Evolutionary conservation across 92 coral and sea anemone genomes (phyloP).

Genomic region (Heteractis magnifica): DNA sequence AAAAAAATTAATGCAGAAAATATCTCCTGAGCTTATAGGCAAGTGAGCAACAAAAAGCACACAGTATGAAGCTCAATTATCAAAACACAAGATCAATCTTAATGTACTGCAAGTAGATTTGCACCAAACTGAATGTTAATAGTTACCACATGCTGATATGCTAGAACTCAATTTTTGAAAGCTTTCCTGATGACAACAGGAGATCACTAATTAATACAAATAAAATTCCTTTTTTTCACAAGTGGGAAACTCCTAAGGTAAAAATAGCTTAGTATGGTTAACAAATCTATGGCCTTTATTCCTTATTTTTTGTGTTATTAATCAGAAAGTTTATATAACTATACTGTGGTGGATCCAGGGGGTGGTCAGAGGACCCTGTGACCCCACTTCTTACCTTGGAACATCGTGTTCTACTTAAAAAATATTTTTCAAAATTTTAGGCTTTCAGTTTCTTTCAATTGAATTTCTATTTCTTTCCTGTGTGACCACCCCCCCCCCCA

Average conservation of each 20-base stretch:
- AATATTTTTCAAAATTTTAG: too few species aligned
- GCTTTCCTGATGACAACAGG: background rate
- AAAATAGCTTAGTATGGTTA: background rate
- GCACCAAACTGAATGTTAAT: background rate
- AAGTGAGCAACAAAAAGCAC: background rate
- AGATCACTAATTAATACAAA: background rate
- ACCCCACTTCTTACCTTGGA: too few species aligned
- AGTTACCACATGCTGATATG: background rate
- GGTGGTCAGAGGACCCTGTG: too few species aligned
- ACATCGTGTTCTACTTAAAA: too few species aligned
- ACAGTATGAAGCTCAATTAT: slow-evolving; percentile 17
- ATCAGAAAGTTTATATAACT: too few species aligned
- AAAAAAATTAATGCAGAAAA: background rate
- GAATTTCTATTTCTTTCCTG: too few species aligned
- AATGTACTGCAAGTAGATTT: background rate
- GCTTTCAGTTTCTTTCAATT: too few species aligned
- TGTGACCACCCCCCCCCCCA: too few species aligned
- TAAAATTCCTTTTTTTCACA: too few species aligned
- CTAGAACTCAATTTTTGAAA: background rate
- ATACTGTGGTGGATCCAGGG: too few species aligned
- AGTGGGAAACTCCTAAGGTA: background rate
- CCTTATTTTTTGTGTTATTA: too few species aligned
- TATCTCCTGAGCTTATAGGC: background rate
- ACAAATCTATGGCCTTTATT: too few species aligned
- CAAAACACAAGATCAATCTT: background rate